A percentile compares a stretch with the other conserved stretches of the same genome.
These are phyloP conservation scores for Arctopsyche grandis DNA, from an alignment of 1,140 invertebrate species.

Conservation along the genomic window DNA sequence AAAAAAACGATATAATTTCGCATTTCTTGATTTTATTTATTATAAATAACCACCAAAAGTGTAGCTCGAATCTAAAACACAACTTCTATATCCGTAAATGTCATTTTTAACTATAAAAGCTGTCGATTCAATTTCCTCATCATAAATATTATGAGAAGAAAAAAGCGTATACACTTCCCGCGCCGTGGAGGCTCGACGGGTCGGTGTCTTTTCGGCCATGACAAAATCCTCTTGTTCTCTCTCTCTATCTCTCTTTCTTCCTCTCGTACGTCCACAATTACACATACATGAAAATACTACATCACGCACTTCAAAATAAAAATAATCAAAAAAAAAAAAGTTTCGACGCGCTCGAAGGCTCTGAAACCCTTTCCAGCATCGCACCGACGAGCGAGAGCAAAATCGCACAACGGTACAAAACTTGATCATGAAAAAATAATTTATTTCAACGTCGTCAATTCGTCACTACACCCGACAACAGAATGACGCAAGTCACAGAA, in stretches of 20 bases:
- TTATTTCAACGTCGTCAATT: neutral
- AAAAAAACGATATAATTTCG: conserved; percentile 38
- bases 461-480: neutral
- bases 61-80: conserved; percentile 50
- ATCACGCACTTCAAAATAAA: conserved; percentile 16
- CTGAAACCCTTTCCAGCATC: neutral
- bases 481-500: no score
- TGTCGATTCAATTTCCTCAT: conserved; percentile 40
- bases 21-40: conserved; percentile 46
- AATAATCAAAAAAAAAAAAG: neutral
- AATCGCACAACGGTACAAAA: conserved; percentile 21
- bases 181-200: neutral
- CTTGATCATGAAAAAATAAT: conserved; percentile 24
- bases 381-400: neutral
- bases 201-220: conserved; percentile 13
- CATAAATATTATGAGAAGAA: conserved; percentile 50
- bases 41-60: conserved; percentile 51
- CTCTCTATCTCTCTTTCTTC: neutral
- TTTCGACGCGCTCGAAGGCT: neutral
- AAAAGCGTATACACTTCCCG: conserved; percentile 38
- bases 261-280: conserved; percentile 25
- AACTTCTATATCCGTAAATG: conserved; percentile 43
- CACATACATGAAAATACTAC: conserved; percentile 40
- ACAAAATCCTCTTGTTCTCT: neutral
- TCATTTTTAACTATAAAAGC: conserved; percentile 40